Percentiles rank a stretch among this genome's conserved stretches.
phyloP scores from a whole-genome alignment of 2,888 invertebrate genomes.

The Silvanus unidentatus region DNA sequence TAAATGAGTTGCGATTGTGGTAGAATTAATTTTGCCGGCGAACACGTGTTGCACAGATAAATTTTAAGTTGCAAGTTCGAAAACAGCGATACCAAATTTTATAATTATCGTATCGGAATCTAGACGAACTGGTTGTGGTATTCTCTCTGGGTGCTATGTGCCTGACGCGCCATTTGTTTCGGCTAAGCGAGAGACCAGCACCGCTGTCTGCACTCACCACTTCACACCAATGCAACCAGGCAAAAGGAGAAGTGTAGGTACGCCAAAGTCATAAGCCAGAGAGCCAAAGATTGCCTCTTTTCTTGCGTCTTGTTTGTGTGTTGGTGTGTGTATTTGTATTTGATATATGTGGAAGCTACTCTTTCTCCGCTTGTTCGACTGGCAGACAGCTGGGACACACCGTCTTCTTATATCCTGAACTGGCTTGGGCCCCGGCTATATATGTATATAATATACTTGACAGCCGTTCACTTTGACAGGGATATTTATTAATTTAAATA shows the following conservation, averaged over 20 bases:
- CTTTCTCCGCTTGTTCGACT: not conserved
- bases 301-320: no score
- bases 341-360: not conserved
- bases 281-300: no score
- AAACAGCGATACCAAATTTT: constrained; percentile 43
- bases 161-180: constrained; percentile 41
- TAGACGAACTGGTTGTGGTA: constrained; percentile 41
- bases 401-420: not conserved
- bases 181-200: constrained; percentile 27
- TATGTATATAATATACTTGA: not conserved
- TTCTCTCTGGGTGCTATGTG: constrained; percentile 33
- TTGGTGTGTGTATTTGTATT: no score
- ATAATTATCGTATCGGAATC: constrained; percentile 44
- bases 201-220: constrained; percentile 29
- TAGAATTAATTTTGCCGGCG: constrained; percentile 32
- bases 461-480: not conserved
- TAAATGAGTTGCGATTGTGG: constrained; percentile 32
- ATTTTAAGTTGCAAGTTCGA: constrained; percentile 30
- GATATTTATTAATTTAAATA: constrained; percentile 3
- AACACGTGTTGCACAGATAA: constrained; percentile 35
- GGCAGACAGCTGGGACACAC: not conserved
- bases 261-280: no score
- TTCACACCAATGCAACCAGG: constrained; percentile 10
- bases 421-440: not conserved
- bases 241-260: not conserved